A percentile compares a stretch with the other conserved stretches of the same genome.
Conservation (phyloP, 2,888 invertebrate species). For the Ophion costatus region DNA sequence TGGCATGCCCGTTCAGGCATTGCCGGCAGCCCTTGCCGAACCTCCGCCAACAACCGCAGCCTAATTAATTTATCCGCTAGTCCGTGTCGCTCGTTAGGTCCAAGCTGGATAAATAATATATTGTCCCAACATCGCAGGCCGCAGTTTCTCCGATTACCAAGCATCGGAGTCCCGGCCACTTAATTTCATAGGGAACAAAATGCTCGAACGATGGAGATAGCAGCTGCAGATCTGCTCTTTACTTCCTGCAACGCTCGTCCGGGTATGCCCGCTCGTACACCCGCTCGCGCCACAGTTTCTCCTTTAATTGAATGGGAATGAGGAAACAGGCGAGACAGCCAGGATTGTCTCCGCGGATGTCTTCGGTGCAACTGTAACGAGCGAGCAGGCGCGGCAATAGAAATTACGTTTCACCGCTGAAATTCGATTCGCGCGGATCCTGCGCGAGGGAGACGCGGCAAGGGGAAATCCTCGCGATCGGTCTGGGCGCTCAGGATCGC, state of each 20-base stretch:
- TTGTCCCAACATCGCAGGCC: constrained; percentile 46
- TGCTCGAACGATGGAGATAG: constrained; percentile 18
- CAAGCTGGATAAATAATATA: constrained; percentile 44
- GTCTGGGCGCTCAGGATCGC: constrained; percentile 56
- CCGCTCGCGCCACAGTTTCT: constrained; percentile 36
- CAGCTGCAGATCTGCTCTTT: constrained; percentile 19
- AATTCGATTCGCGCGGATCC: constrained; percentile 67
- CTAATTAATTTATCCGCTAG: constrained; percentile 47
- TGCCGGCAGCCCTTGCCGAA: not conserved
- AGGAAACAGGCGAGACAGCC: constrained; percentile 61
- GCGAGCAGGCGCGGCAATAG: constrained; percentile 67
- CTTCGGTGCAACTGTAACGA: constrained; percentile 59
- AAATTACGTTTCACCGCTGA: constrained; percentile 67
- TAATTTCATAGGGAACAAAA: constrained; percentile 30
- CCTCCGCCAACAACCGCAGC: not conserved
- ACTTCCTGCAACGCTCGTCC: not conserved
- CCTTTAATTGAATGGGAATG: constrained; percentile 65
- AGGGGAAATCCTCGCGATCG: constrained; percentile 10
- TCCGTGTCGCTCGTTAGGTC: constrained; percentile 45
- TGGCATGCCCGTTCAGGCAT: constrained; percentile 14
- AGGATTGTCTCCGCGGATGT: constrained; percentile 50
- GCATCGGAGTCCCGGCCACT: constrained; percentile 7
- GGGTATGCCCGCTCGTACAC: not conserved
- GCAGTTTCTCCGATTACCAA: constrained; percentile 58
- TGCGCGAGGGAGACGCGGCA: constrained; percentile 16